These are phyloP conservation scores for Virgularia gustaviana DNA, from an alignment of 92 coral and sea anemone species.

Conservation along the genomic window DNA sequence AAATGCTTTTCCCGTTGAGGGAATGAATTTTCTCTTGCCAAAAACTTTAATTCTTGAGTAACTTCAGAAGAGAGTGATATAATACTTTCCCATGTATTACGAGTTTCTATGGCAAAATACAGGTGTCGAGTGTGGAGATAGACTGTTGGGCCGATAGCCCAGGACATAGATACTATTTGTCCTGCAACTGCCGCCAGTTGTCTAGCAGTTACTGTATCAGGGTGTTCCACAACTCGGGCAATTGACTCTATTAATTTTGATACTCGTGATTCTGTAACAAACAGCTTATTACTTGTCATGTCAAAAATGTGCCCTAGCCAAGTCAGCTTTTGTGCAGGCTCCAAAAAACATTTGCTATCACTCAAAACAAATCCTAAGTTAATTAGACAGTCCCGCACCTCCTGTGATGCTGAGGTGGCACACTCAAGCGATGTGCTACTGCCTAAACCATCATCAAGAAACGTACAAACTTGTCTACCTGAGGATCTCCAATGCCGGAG, in stretches of 20 bases:
- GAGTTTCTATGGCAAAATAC: constrained; percentile 47
- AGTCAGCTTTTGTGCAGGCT: constrained; percentile 24
- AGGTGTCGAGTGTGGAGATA: constrained; percentile 46
- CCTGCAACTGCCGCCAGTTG: constrained; percentile 52
- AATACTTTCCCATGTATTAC: constrained; percentile 32
- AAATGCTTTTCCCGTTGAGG: constrained; percentile 39
- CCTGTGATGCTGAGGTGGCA: constrained; percentile 20
- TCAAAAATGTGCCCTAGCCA: constrained; percentile 53
- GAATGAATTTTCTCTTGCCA: constrained; percentile 16
- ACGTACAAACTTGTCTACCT: constrained; percentile 35
- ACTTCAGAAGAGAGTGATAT: constrained; percentile 1
- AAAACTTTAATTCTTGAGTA: constrained; percentile 19
- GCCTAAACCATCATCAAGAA: constrained; percentile 35
- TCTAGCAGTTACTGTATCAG: constrained; percentile 40
- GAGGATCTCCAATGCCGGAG: constrained; percentile 44
- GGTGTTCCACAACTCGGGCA: neutral
- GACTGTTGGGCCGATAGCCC: constrained; percentile 33
- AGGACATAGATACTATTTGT: constrained; percentile 51
- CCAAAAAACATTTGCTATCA: constrained; percentile 24
- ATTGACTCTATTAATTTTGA: constrained; percentile 34
- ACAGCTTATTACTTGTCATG: constrained; percentile 41
- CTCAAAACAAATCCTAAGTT: constrained; percentile 44
- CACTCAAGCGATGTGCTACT: constrained; percentile 19
- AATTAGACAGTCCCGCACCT: constrained; percentile 13
- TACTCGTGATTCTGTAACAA: constrained; percentile 43